Evolutionary conservation across 2,888 invertebrate species (phyloP).

Genomic region (Fragum sueziense): DNA sequence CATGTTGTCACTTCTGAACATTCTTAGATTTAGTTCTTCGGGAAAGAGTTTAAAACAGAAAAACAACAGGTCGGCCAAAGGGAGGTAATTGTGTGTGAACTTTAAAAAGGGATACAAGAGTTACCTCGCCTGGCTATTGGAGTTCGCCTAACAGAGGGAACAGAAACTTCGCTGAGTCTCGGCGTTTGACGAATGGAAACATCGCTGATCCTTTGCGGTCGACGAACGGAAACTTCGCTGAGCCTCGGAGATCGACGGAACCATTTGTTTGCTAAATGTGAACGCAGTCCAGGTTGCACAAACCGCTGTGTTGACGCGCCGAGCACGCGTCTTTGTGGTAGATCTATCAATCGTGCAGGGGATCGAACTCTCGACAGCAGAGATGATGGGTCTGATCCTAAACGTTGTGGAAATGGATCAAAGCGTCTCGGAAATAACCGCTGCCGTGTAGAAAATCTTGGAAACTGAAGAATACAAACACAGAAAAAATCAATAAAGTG

Average conservation of each 20-base stretch:
- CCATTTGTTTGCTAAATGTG: background rate
- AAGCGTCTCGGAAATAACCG: background rate
- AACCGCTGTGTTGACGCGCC: background rate
- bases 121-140: slow-evolving; percentile 6
- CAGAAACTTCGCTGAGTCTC: background rate
- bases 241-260: background rate
- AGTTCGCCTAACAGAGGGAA: background rate
- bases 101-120: background rate
- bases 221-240: slow-evolving; percentile 5
- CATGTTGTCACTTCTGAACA: no score
- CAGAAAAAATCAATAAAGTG: no score
- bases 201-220: no score
- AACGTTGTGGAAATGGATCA: background rate
- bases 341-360: background rate
- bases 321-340: background rate
- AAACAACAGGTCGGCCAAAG: no score
- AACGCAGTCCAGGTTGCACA: background rate
- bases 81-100: background rate
- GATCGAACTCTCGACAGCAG: background rate
- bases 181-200: background rate
- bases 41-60: no score
- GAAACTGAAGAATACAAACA: background rate
- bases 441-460: background rate
- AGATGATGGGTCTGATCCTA: background rate
- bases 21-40: no score